Percentiles rank a stretch among this genome's conserved stretches.
Evolutionary conservation across 2,797 vertebrate species (phyloP).

Genomic region (Harpia harpyja): DNA sequence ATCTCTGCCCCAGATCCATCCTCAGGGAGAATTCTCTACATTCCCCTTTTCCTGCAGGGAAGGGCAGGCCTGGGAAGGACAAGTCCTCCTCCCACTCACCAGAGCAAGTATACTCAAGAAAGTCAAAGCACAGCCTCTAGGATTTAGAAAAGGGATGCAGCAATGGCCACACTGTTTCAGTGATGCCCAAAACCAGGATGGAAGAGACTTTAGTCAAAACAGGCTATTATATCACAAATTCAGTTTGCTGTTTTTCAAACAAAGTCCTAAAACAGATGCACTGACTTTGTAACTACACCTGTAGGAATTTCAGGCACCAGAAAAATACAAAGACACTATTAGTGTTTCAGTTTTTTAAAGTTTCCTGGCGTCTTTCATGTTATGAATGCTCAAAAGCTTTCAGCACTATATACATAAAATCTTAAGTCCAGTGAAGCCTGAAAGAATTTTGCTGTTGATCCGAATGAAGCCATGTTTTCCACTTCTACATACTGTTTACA

Average conservation of each 20-base stretch:
- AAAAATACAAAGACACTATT: neutral
- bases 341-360: neutral
- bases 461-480: neutral
- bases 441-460: slow-evolving; percentile 15
- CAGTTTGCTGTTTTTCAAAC: neutral
- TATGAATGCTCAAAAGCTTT: neutral
- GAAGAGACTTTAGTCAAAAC: neutral
- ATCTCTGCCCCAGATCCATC: slow-evolving; percentile 27
- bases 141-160: neutral
- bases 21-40: neutral
- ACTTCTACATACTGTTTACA: neutral
- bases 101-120: neutral
- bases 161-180: neutral
- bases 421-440: neutral
- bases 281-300: neutral
- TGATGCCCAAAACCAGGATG: neutral
- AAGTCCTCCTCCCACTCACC: neutral
- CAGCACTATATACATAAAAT: neutral
- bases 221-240: neutral
- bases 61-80: neutral
- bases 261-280: neutral
- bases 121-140: neutral
- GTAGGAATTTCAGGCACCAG: neutral
- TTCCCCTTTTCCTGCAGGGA: slow-evolving; percentile 4
- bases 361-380: neutral